Conservation (phyloP, 1,140 invertebrate species). For the Lordiphosa stackelbergi region DNA sequence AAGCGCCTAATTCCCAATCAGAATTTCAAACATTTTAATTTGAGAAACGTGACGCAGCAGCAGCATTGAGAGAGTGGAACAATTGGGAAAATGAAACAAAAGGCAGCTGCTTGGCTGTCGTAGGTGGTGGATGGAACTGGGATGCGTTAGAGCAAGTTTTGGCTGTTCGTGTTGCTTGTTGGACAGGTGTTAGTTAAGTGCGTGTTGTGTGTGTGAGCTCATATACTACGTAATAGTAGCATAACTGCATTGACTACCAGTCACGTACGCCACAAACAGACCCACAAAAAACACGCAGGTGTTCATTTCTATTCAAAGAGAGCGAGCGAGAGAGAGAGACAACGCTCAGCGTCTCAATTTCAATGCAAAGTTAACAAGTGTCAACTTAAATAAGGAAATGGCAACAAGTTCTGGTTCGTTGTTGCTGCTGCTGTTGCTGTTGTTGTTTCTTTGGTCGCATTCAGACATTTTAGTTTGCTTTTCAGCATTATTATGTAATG, state of each 20-base stretch:
- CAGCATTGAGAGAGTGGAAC: conserved; percentile 27
- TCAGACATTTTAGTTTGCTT: conserved; percentile 25
- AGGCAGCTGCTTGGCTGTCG: conserved; percentile 30
- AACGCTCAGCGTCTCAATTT: conserved; percentile 54
- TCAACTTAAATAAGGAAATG: conserved; percentile 71
- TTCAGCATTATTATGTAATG: conserved; percentile 12
- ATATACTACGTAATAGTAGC: conserved; percentile 68
- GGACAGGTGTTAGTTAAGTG: conserved; percentile 13
- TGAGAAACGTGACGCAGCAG: conserved; percentile 58
- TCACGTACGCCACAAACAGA: conserved; percentile 60
- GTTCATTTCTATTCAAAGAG: conserved; percentile 51
- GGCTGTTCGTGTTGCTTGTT: conserved; percentile 2
- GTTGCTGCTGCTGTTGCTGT: conserved; percentile 24
- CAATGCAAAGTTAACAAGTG: conserved; percentile 69
- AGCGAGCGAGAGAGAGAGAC: conserved; percentile 1
- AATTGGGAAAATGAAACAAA: conserved; percentile 51
- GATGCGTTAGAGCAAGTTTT: conserved; percentile 7
- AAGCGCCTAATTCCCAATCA: conserved; percentile 46
- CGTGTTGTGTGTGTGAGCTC: conserved; percentile 28
- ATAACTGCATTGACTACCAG: conserved; percentile 60
- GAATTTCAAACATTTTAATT: conserved; percentile 69
- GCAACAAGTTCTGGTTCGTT: conserved; percentile 50
- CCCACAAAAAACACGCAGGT: conserved; percentile 40
- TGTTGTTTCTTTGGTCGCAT: conserved; percentile 12
- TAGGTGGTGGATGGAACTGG: not conserved